Conservation (phyloP, 2,113 vertebrate genomes). For the Grus americana region DNA sequence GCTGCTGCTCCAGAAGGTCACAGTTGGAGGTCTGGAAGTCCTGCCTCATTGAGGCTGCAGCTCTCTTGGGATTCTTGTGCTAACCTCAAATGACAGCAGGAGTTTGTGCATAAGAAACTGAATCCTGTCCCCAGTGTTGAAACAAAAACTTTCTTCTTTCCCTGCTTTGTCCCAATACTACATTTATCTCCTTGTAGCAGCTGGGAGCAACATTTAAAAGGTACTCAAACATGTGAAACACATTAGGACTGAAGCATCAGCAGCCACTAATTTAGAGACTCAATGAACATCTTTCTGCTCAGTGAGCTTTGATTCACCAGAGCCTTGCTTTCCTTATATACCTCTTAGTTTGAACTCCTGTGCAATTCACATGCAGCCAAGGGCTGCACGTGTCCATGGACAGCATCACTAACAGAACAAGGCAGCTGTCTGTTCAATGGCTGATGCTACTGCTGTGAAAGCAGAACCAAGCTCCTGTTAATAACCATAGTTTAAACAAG, state of each 20-base stretch:
- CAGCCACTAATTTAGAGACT: neutral
- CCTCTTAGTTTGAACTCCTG: neutral
- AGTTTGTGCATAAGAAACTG: neutral
- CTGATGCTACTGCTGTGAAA: neutral
- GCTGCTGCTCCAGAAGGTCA: neutral
- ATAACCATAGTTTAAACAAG: neutral
- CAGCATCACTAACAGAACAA: no score
- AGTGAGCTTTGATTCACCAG: neutral
- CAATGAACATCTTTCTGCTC: neutral
- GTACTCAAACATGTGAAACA: neutral
- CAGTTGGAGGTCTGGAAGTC: neutral
- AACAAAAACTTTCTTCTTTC: neutral
- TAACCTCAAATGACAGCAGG: neutral
- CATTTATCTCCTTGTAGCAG: neutral
- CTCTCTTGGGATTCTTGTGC: neutral
- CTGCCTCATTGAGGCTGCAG: rapidly evolving
- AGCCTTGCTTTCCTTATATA: neutral
- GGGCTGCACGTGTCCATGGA: neutral
- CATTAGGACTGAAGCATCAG: neutral
- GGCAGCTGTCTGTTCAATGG: neutral
- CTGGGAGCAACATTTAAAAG: neutral
- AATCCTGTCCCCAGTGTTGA: neutral
- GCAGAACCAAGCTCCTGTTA: neutral
- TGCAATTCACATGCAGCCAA: neutral
- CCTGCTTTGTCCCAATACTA: neutral